Evolutionary conservation across 2,888 invertebrate species (phyloP).

Genomic region (Zaprionus lineosus): DNA sequence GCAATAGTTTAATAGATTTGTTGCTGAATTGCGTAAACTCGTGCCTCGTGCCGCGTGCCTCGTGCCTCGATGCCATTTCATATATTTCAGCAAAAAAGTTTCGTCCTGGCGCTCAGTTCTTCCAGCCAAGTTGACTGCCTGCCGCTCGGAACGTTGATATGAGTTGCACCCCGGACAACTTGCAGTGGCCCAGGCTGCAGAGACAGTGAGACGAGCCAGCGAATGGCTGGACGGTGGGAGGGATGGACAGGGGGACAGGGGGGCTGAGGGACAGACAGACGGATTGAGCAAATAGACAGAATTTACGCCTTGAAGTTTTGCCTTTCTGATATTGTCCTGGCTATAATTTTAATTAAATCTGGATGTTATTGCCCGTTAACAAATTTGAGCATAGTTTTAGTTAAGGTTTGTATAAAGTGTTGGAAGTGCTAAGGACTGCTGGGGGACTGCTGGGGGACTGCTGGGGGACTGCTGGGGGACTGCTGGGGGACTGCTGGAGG

Average conservation of each 20-base stretch:
- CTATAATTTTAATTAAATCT: constrained; percentile 76
- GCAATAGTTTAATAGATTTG: no score
- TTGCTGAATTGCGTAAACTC: no score
- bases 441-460: no score
- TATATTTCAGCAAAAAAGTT: no score
- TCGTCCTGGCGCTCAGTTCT: constrained; percentile 38
- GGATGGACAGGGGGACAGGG: not conserved
- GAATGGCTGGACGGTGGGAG: not conserved
- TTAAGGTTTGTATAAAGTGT: constrained; percentile 38
- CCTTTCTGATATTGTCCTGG: constrained; percentile 63
- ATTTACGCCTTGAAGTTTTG: constrained; percentile 70
- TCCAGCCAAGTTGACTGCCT: constrained; percentile 35
- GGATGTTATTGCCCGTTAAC: constrained; percentile 48
- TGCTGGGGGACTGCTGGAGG: no score
- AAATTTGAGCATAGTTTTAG: constrained; percentile 63
- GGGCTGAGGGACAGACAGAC: constrained; percentile 20
- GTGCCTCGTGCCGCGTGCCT: no score
- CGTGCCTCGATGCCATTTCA: no score
- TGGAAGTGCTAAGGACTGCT: constrained; percentile 31
- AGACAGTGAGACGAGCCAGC: not conserved
- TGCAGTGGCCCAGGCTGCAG: constrained; percentile 4
- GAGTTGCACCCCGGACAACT: constrained; percentile 48
- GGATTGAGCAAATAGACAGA: constrained; percentile 35
- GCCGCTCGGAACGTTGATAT: constrained; percentile 46
- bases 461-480: no score